Evolutionary conservation across 2,888 invertebrate species (phyloP).

Genomic region (Tetheella fluctuosa): DNA sequence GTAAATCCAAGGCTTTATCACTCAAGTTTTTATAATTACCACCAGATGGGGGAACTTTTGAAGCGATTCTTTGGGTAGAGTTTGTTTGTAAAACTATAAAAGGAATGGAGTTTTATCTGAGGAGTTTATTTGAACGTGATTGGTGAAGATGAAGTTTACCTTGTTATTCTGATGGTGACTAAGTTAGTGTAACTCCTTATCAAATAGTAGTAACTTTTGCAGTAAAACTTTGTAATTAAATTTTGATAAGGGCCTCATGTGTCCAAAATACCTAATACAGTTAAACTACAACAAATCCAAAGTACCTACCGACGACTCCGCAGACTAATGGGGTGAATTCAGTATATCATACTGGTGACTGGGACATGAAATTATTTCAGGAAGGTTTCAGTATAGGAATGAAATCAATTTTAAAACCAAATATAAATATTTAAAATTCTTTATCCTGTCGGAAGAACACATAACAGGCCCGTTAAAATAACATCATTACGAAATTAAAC

Average conservation of each 20-base stretch:
- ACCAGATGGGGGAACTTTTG: conserved; percentile 26
- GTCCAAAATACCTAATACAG: no score
- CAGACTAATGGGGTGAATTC: no score
- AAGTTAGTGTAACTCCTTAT: neutral
- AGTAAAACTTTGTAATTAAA: no score
- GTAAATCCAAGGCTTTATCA: conserved; percentile 37
- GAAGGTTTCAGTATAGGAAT: no score
- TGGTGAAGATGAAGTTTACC: neutral
- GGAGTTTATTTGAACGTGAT: neutral
- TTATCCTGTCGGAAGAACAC: neutral
- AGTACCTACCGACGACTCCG: no score
- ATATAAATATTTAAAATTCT: no score
- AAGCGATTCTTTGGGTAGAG: neutral
- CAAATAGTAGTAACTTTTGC: no score
- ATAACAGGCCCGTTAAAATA: neutral
- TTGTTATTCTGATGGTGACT: neutral
- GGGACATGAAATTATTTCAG: no score
- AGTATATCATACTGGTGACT: no score
- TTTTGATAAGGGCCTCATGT: no score
- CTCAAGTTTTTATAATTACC: conserved; percentile 34
- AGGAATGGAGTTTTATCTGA: neutral
- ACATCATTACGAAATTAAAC: conserved; percentile 8
- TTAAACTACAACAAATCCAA: no score
- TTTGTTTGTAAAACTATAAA: conserved; percentile 18
- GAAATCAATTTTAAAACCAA: no score